A percentile compares a stretch with the other conserved stretches of the same genome.
Evolutionary conservation across 2,113 vertebrate genomes (phyloP).

Genomic region (Steatornis caripensis): DNA sequence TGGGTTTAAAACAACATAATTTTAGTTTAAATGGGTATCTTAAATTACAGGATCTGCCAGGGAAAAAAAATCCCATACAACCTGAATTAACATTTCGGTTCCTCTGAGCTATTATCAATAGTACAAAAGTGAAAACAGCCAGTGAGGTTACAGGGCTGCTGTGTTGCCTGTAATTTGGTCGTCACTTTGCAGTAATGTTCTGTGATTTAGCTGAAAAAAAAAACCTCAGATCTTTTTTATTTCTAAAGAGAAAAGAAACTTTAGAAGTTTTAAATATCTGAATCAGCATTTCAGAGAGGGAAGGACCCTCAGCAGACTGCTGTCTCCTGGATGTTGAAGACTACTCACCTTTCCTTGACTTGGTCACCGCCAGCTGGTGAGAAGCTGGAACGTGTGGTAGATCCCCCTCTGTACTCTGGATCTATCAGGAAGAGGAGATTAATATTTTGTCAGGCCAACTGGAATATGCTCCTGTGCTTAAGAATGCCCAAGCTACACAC

Average conservation of each 20-base stretch:
- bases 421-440: conserved; percentile 67
- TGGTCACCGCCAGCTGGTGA: conserved; percentile 68
- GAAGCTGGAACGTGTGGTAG: conserved; percentile 65
- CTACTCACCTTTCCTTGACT: conserved; percentile 76
- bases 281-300: neutral
- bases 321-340: neutral
- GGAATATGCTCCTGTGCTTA: neutral
- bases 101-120: neutral
- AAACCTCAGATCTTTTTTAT: neutral
- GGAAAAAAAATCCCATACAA: neutral
- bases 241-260: neutral
- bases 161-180: conserved; percentile 27
- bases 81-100: conserved; percentile 15
- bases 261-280: neutral
- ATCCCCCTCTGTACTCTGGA: conserved; percentile 92
- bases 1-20: conserved; percentile 34
- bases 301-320: neutral
- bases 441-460: conserved; percentile 21
- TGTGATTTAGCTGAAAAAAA: conserved; percentile 13
- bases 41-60: conserved; percentile 40
- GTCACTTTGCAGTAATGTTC: neutral
- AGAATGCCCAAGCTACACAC: neutral
- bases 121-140: conserved; percentile 31
- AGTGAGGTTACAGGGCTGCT: neutral
- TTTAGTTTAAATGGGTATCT: conserved; percentile 38